Evolutionary conservation across 2,888 invertebrate genomes (phyloP).

Genomic region (Agrochola macilenta): DNA sequence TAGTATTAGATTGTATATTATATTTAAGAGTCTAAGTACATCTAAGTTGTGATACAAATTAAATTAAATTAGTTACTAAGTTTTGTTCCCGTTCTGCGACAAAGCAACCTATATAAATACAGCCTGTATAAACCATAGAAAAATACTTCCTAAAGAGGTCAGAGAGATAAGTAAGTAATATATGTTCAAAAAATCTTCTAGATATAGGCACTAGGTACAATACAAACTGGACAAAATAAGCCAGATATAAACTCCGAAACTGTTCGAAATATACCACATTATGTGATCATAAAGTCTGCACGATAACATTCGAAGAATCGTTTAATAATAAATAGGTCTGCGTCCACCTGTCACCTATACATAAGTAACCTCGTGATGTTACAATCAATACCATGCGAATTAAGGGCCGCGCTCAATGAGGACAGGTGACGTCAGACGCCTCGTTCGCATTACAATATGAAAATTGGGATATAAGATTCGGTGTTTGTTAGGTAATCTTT

Average conservation of each 20-base stretch:
- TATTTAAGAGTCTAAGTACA: too few species aligned
- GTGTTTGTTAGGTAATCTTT: not conserved
- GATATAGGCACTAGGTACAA: not conserved
- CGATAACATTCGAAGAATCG: constrained; percentile 10
- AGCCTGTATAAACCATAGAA: too few species aligned
- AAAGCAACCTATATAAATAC: too few species aligned
- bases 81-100: not conserved
- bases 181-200: not conserved
- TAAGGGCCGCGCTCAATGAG: constrained; percentile 1
- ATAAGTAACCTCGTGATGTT: not conserved
- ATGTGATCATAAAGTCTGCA: not conserved
- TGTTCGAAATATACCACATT: too few species aligned
- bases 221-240: too few species aligned
- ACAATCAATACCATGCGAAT: constrained; percentile 40
- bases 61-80: not conserved
- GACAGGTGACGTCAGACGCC: constrained; percentile 35
- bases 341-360: constrained; percentile 8
- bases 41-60: too few species aligned
- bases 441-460: constrained; percentile 23
- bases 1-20: too few species aligned
- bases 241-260: not conserved
- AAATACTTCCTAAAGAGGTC: not conserved
- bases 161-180: not conserved
- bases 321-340: constrained; percentile 31
- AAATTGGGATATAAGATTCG: not conserved